Conservation (phyloP, 2,888 invertebrate genomes). For the Phyllotreta cruciferae region DNA sequence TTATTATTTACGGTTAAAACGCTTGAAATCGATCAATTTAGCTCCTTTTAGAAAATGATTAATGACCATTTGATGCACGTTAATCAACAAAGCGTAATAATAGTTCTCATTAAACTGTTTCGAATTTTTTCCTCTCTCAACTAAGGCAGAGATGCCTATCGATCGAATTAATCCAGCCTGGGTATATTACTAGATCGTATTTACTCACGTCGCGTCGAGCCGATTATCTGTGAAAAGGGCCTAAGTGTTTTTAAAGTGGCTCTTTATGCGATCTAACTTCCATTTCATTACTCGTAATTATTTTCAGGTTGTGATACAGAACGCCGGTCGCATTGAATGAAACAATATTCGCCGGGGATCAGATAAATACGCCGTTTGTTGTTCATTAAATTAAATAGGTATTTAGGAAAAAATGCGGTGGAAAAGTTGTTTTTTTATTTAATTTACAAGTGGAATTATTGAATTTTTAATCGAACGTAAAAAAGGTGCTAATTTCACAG, state of each 20-base stretch:
- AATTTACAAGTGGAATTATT: no score
- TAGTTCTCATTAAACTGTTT: constrained; percentile 21
- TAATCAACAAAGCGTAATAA: constrained; percentile 11
- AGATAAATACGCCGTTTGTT: neutral
- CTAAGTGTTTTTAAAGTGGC: constrained; percentile 28
- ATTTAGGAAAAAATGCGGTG: no score
- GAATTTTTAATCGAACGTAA: no score
- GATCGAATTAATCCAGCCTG: constrained; percentile 21
- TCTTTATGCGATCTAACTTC: constrained; percentile 15
- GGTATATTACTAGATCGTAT: constrained; percentile 14
- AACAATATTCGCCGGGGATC: constrained; percentile 7
- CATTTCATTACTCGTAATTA: constrained; percentile 19
- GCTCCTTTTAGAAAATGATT: neutral
- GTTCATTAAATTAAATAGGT: no score
- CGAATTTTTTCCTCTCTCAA: constrained; percentile 32
- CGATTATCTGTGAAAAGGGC: constrained; percentile 19
- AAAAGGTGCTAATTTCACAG: no score
- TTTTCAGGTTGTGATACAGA: neutral
- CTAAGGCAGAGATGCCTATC: constrained; percentile 18
- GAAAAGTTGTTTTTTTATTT: no score
- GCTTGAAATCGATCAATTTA: no score
- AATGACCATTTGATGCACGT: constrained; percentile 22
- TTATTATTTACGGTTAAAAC: no score
- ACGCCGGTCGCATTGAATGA: constrained; percentile 10
- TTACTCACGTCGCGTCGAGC: constrained; percentile 23